phyloP scores from a whole-genome alignment of 2,888 invertebrate species.

The Arctia plantaginis region DNA sequence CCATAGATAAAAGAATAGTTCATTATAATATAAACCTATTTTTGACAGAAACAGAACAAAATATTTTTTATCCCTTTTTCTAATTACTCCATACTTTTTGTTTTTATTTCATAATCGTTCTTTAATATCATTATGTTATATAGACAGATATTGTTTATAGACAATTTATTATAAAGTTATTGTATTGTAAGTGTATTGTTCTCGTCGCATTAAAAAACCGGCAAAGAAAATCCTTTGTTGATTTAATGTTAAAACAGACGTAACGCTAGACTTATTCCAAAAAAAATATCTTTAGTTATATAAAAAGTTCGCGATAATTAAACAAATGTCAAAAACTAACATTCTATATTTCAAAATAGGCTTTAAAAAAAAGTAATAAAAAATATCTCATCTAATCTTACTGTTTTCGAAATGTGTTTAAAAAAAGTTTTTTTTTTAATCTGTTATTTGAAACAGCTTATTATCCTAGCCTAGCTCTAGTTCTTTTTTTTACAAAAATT shows the following conservation, averaged over 20 bases:
- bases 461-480: slow-evolving; percentile 10
- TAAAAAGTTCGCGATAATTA: background rate
- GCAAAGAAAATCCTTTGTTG: background rate
- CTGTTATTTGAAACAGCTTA: slow-evolving; percentile 7
- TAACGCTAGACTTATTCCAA: background rate
- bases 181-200: too few relatives aligned
- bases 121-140: too few relatives aligned
- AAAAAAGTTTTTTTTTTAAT: background rate
- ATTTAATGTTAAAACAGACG: background rate
- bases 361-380: background rate
- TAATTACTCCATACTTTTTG: too few relatives aligned
- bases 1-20: too few relatives aligned
- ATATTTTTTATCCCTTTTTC: background rate
- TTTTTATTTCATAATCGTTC: background rate
- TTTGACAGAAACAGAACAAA: background rate
- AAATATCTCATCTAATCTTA: background rate
- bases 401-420: background rate
- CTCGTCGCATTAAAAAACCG: background rate
- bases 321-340: background rate
- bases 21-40: background rate
- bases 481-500: slow-evolving; percentile 19
- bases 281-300: background rate
- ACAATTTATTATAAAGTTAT: background rate
- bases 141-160: background rate
- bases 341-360: background rate